Evolutionary conservation across 2,888 invertebrate species (phyloP).

Genomic region (Eilema depressum): DNA sequence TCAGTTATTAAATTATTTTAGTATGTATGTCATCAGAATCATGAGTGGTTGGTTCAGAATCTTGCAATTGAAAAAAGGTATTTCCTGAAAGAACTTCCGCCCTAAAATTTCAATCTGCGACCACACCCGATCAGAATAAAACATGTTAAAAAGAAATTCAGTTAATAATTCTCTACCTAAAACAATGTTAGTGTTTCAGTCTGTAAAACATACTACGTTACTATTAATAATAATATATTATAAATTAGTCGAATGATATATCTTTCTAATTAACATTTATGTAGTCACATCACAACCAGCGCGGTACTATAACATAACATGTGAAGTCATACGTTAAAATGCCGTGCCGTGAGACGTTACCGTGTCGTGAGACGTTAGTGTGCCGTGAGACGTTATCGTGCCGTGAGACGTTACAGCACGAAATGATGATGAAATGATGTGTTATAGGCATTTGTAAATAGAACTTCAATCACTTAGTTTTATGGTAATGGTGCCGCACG

Average conservation of each 20-base stretch:
- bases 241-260: slow-evolving; percentile 9
- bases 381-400: not conserved
- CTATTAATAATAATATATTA: slow-evolving; percentile 35
- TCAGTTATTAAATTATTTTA: slow-evolving; percentile 7
- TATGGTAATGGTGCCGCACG: not conserved
- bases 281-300: not conserved
- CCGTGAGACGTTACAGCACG: too few species aligned
- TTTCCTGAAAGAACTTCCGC: too few species aligned
- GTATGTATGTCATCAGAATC: slow-evolving; percentile 18
- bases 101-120: too few species aligned
- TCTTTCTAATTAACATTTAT: not conserved
- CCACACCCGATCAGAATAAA: too few species aligned
- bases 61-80: too few species aligned
- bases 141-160: slow-evolving; percentile 10
- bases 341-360: too few species aligned
- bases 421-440: too few species aligned
- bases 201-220: slow-evolving; percentile 61
- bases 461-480: too few species aligned
- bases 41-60: too few species aligned
- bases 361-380: not conserved
- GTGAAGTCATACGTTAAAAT: not conserved
- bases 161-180: slow-evolving; percentile 26
- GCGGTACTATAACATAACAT: not conserved
- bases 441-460: too few species aligned
- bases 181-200: slow-evolving; percentile 70